Conservation (phyloP, 2,113 vertebrate genomes). For the Notothenia coriiceps region DNA sequence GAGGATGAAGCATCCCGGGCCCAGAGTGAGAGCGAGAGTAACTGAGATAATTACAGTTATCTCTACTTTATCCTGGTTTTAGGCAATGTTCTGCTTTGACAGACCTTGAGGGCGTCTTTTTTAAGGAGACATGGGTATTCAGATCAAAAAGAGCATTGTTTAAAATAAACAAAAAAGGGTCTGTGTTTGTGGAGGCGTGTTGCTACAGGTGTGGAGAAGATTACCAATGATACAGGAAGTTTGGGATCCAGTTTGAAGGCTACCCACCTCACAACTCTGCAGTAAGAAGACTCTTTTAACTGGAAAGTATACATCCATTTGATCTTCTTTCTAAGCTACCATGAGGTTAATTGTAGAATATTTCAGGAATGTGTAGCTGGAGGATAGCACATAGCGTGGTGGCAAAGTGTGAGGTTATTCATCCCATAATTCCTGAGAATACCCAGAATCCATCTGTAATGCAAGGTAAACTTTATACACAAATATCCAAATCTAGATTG, state of each 20-base stretch:
- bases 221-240: not conserved
- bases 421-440: too few species aligned
- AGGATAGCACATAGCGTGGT: not conserved
- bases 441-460: not conserved
- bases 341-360: not conserved
- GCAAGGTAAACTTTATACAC: not conserved
- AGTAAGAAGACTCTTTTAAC: not conserved
- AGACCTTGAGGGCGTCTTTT: constrained; percentile 36
- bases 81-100: constrained; percentile 33
- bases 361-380: not conserved
- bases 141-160: constrained; percentile 11
- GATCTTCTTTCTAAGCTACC: not conserved
- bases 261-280: not conserved
- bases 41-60: constrained; percentile 47
- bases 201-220: constrained; percentile 10
- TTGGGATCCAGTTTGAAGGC: not conserved
- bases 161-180: not conserved
- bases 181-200: not conserved
- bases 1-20: constrained; percentile 2
- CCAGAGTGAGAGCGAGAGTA: constrained; percentile 7
- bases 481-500: not conserved
- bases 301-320: not conserved
- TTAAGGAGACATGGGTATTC: constrained; percentile 23
- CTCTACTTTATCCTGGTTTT: constrained; percentile 30
- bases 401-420: too few species aligned